Percentiles rank a stretch among this genome's conserved stretches.
Evolutionary conservation across 2,888 invertebrate genomes (phyloP).

Genomic region (Plemyria rubiginata): DNA sequence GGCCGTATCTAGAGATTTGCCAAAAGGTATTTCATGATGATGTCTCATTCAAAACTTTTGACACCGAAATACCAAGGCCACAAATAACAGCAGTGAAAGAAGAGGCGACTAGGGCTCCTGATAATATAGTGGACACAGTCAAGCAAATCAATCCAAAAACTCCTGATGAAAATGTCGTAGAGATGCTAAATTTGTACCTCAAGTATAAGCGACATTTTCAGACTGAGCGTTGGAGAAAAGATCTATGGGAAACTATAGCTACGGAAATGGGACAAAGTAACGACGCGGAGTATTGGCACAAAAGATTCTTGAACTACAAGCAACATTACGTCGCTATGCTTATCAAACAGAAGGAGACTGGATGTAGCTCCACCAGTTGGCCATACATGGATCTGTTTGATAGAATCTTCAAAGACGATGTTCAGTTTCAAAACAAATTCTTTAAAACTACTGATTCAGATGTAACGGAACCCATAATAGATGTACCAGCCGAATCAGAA

Average conservation of each 20-base stretch:
- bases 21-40: slow-evolving; percentile 72
- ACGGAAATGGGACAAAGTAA: slow-evolving; percentile 64
- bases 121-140: slow-evolving; percentile 40
- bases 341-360: slow-evolving; percentile 55
- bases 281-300: slow-evolving; percentile 73
- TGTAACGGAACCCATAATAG: neutral
- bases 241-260: slow-evolving; percentile 73
- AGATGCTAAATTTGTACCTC: slow-evolving; percentile 67
- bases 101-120: slow-evolving; percentile 34
- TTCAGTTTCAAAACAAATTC: slow-evolving; percentile 63
- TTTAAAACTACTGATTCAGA: slow-evolving; percentile 20
- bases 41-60: slow-evolving; percentile 1
- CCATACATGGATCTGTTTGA: slow-evolving; percentile 71
- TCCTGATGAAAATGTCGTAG: slow-evolving; percentile 63
- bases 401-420: slow-evolving; percentile 67
- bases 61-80: slow-evolving; percentile 7
- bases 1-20: slow-evolving; percentile 64
- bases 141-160: slow-evolving; percentile 40
- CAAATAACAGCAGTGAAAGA: slow-evolving; percentile 27
- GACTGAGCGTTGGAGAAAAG: slow-evolving; percentile 59
- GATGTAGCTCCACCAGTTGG: slow-evolving; percentile 62
- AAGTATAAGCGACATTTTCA: slow-evolving; percentile 63
- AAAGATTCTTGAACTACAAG: slow-evolving; percentile 72
- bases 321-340: slow-evolving; percentile 71
- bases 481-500: slow-evolving; percentile 9